phyloP scores from a whole-genome alignment of 2,888 invertebrate species.

The Ferrisia virgata region DNA sequence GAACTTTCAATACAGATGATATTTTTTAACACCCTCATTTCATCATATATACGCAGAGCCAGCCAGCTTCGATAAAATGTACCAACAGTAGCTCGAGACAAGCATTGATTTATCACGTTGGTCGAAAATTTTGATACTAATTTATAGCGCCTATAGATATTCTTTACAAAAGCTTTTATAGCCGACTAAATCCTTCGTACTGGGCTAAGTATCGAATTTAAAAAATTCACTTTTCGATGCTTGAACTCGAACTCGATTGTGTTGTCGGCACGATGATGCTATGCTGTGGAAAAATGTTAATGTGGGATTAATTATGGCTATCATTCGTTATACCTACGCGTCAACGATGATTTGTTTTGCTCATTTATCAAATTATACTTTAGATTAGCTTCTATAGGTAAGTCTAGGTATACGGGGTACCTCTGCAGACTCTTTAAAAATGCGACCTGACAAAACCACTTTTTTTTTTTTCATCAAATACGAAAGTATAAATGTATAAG shows the following conservation, averaged over 20 bases:
- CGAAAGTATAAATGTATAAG: too few relatives aligned
- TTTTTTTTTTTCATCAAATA: too few relatives aligned
- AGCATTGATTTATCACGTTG: constrained; percentile 1
- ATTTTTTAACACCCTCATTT: too few relatives aligned
- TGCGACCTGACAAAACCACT: neutral
- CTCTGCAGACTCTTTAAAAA: too few relatives aligned
- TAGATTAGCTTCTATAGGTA: neutral
- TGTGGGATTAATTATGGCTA: constrained; percentile 19
- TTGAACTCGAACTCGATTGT: neutral
- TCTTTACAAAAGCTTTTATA: neutral
- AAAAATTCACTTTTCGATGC: constrained; percentile 2
- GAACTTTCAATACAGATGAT: too few relatives aligned
- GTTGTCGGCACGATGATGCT: neutral
- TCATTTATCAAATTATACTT: constrained; percentile 14
- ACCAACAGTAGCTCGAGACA: neutral
- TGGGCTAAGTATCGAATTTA: neutral
- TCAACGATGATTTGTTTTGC: constrained; percentile 15
- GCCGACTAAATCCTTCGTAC: neutral
- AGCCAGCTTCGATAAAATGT: neutral
- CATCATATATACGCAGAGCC: too few relatives aligned
- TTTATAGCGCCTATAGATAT: neutral
- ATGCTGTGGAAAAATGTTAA: constrained; percentile 16
- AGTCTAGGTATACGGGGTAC: too few relatives aligned
- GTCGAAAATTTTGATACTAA: neutral
- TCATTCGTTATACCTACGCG: neutral